Evolutionary conservation across 2,888 invertebrate genomes (phyloP).

Genomic region (Sinelater perroti): DNA sequence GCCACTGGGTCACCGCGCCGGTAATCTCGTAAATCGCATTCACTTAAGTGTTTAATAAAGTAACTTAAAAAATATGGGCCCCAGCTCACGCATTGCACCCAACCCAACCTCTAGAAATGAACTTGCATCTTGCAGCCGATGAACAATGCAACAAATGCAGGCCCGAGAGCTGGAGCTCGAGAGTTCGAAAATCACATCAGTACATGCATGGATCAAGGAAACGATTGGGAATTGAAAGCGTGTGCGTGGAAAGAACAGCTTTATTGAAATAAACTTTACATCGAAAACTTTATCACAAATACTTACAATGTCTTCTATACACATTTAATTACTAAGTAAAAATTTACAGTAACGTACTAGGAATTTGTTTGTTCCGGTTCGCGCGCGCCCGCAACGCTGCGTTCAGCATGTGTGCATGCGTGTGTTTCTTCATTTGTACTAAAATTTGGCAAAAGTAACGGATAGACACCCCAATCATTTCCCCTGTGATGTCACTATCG

Average conservation of each 20-base stretch:
- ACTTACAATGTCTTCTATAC: too few relatives aligned
- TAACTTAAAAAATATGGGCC: conserved; percentile 14
- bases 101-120: conserved; percentile 1
- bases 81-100: conserved; percentile 6
- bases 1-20: conserved; percentile 14
- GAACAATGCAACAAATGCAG: neutral
- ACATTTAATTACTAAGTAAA: conserved; percentile 41
- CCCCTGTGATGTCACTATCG: too few relatives aligned
- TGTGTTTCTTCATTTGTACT: conserved; percentile 38
- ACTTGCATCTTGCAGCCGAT: too few relatives aligned
- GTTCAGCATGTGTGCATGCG: too few relatives aligned
- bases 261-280: conserved; percentile 52
- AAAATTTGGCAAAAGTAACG: conserved; percentile 41
- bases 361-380: too few relatives aligned
- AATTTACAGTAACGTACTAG: too few relatives aligned
- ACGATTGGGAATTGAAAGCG: too few relatives aligned
- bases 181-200: too few relatives aligned
- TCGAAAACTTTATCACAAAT: conserved; percentile 47
- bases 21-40: conserved; percentile 27
- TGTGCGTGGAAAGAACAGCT: too few relatives aligned
- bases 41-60: conserved; percentile 19
- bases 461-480: too few relatives aligned
- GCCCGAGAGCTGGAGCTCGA: conserved; percentile 19
- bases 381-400: conserved; percentile 7
- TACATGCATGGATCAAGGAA: too few relatives aligned